These are phyloP conservation scores for Gibbula magus DNA, from an alignment of 2,888 invertebrate genomes.

Conservation along the genomic window DNA sequence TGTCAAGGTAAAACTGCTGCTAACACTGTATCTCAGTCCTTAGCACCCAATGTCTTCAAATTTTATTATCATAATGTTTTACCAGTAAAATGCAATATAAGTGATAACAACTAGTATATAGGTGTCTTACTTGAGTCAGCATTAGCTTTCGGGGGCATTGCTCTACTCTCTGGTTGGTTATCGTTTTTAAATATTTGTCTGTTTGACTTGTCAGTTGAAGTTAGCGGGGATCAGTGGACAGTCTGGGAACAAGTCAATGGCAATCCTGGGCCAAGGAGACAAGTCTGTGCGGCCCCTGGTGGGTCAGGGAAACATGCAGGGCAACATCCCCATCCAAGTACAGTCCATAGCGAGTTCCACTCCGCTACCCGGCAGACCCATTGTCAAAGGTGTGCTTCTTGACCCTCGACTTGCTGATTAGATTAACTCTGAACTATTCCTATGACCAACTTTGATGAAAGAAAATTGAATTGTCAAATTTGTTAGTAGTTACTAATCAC, in stretches of 20 bases:
- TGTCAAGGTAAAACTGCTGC: too few species aligned
- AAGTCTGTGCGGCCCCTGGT: slow-evolving; percentile 48
- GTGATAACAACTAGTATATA: too few species aligned
- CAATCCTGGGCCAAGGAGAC: slow-evolving; percentile 25
- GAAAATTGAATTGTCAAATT: too few species aligned
- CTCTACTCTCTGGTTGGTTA: background rate
- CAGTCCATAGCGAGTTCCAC: slow-evolving; percentile 37
- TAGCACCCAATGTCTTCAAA: too few species aligned
- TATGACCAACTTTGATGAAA: too few species aligned
- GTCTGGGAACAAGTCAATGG: slow-evolving; percentile 16
- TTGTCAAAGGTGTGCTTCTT: slow-evolving; percentile 63
- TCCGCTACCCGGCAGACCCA: slow-evolving; percentile 57
- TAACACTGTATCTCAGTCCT: too few species aligned
- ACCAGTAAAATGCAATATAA: too few species aligned
- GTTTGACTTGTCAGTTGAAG: slow-evolving; percentile 1
- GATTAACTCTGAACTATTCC: background rate
- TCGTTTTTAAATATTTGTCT: background rate
- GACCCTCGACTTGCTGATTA: background rate
- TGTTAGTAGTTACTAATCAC: too few species aligned
- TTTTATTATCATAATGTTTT: too few species aligned
- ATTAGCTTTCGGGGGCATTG: too few species aligned
- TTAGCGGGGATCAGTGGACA: slow-evolving; percentile 22
- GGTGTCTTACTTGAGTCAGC: too few species aligned
- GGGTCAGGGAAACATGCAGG: slow-evolving; percentile 51
- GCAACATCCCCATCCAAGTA: slow-evolving; percentile 34